Evolutionary conservation across 1,140 invertebrate genomes (phyloP).

Genomic region (Pinna nobilis): DNA sequence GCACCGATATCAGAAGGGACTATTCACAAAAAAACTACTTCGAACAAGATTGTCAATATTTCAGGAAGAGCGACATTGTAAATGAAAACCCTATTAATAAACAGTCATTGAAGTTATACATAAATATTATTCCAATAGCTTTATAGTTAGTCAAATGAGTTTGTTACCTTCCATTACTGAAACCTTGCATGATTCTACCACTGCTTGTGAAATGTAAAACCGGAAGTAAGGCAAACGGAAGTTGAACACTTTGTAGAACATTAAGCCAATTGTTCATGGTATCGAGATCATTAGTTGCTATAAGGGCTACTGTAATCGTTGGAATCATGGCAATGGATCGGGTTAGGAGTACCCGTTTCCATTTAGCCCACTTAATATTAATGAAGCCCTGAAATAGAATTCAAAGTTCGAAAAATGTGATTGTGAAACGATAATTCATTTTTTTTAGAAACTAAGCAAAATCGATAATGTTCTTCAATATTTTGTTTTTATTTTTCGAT

Average conservation of each 20-base stretch:
- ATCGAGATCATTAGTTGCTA: conserved; percentile 84
- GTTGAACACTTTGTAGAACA: conserved; percentile 89
- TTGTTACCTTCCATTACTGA: conserved; percentile 67
- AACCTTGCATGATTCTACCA: conserved; percentile 83
- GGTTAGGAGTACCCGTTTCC: conserved; percentile 91
- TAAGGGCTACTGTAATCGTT: conserved; percentile 87
- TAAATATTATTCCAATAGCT: neutral
- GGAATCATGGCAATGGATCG: conserved; percentile 91
- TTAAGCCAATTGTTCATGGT: conserved; percentile 91
- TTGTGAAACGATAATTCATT: too few relatives aligned
- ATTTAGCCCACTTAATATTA: conserved; percentile 89
- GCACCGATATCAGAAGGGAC: too few relatives aligned
- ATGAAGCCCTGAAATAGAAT: conserved; percentile 85
- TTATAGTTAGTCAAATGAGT: neutral
- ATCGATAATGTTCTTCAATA: too few relatives aligned
- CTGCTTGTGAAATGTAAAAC: conserved; percentile 91
- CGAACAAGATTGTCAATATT: neutral
- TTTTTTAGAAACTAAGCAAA: too few relatives aligned
- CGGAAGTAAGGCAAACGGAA: conserved; percentile 83
- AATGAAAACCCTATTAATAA: neutral
- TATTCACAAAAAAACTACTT: too few relatives aligned
- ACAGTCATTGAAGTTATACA: neutral
- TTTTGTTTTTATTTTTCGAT: too few relatives aligned
- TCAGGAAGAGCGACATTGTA: neutral
- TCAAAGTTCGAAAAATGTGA: neutral